Evolutionary conservation across 2,888 invertebrate species (phyloP).

Genomic region (Coronaproctus castanopsis): DNA sequence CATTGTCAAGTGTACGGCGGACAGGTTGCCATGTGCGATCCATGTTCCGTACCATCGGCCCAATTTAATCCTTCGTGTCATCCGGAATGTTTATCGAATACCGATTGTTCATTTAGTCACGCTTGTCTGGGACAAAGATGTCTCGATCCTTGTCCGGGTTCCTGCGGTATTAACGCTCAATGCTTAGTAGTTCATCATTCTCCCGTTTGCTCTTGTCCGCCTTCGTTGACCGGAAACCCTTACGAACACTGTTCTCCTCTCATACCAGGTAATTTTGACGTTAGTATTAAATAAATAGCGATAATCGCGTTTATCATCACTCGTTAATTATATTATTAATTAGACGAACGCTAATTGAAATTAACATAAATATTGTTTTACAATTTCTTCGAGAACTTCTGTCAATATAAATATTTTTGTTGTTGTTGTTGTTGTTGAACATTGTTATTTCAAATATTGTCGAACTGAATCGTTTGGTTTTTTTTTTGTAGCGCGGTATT

Average conservation of each 20-base stretch:
- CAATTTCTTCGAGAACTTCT: too few species aligned
- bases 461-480: too few species aligned
- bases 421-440: too few species aligned
- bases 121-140: slow-evolving; percentile 56
- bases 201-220: slow-evolving; percentile 48
- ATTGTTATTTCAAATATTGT: too few species aligned
- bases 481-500: too few species aligned
- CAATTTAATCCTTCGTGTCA: slow-evolving; percentile 50
- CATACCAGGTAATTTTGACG: not conserved
- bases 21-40: slow-evolving; percentile 57
- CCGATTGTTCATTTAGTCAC: slow-evolving; percentile 56
- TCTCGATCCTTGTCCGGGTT: slow-evolving; percentile 55
- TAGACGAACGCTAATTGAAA: too few species aligned
- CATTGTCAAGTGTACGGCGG: slow-evolving; percentile 49
- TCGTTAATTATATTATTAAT: too few species aligned
- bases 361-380: too few species aligned
- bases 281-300: too few species aligned
- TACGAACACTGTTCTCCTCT: slow-evolving; percentile 46
- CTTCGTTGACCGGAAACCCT: slow-evolving; percentile 50
- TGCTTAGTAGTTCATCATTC: slow-evolving; percentile 50
- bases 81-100: slow-evolving; percentile 61
- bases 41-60: slow-evolving; percentile 47
- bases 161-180: slow-evolving; percentile 51
- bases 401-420: too few species aligned
- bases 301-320: too few species aligned